These are phyloP conservation scores for Andrena fulva DNA, from an alignment of 2,888 invertebrate genomes.

Conservation along the genomic window DNA sequence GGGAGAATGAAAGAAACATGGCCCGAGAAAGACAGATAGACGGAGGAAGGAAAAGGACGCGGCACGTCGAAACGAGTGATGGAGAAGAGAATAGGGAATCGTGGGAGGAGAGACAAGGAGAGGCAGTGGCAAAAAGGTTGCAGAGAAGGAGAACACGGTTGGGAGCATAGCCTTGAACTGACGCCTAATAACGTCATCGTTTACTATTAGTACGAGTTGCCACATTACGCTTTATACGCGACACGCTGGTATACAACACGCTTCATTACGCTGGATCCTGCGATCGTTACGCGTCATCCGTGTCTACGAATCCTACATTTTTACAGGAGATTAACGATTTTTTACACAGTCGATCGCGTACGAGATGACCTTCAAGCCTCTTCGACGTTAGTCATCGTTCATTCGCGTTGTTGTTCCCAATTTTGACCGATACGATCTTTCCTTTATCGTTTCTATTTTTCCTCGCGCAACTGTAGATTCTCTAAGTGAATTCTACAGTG, in stretches of 20 bases:
- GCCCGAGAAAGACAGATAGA: too few species aligned
- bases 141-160: slow-evolving; percentile 42
- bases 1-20: background rate
- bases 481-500: too few species aligned
- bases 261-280: slow-evolving; percentile 16
- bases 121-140: slow-evolving; percentile 35
- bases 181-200: slow-evolving; percentile 71
- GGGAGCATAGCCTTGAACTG: slow-evolving; percentile 72
- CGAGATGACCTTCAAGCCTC: background rate
- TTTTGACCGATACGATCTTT: too few species aligned
- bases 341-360: background rate
- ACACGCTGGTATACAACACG: background rate
- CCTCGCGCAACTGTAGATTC: background rate
- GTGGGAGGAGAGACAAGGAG: slow-evolving; percentile 17
- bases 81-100: slow-evolving; percentile 3
- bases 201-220: slow-evolving; percentile 69
- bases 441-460: background rate
- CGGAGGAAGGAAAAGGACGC: background rate
- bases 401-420: background rate
- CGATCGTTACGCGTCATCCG: background rate
- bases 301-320: background rate
- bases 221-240: slow-evolving; percentile 58
- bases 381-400: background rate
- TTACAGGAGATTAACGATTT: background rate
- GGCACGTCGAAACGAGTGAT: background rate